Conservation (phyloP, 2,797 vertebrate genomes). For the Selene dorsalis region DNA sequence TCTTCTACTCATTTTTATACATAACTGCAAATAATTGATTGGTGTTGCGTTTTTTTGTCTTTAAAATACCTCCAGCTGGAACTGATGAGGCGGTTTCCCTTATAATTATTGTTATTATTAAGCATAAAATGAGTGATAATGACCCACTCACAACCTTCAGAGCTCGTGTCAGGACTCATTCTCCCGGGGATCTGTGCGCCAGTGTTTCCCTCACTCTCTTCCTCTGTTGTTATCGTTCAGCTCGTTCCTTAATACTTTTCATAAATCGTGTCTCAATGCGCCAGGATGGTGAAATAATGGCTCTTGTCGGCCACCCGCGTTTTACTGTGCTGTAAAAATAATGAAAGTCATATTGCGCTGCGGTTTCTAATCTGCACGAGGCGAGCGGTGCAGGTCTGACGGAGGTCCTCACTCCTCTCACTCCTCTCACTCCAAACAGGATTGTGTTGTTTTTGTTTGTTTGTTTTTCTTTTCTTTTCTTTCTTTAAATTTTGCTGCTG, state of each 20-base stretch:
- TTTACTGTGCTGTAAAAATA: slow-evolving; percentile 84
- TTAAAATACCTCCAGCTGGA: slow-evolving; percentile 43
- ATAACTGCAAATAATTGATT: slow-evolving; percentile 24
- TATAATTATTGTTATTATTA: slow-evolving; percentile 62
- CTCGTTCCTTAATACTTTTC: slow-evolving; percentile 74
- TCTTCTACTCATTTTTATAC: background rate
- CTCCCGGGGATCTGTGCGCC: slow-evolving; percentile 36
- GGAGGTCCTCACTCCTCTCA: slow-evolving; percentile 48
- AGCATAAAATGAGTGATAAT: slow-evolving; percentile 52
- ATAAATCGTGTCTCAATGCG: slow-evolving; percentile 71
- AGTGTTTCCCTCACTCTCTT: slow-evolving; percentile 21
- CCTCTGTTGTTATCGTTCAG: slow-evolving; percentile 64
- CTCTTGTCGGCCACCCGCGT: slow-evolving; percentile 82
- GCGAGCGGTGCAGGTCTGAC: slow-evolving; percentile 53
- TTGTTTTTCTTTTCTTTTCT: slow-evolving; percentile 26
- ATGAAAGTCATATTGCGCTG: slow-evolving; percentile 83
- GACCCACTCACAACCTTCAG: slow-evolving; percentile 41
- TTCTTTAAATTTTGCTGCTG: slow-evolving; percentile 27
- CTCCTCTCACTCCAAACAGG: slow-evolving; percentile 36
- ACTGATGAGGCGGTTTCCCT: slow-evolving; percentile 31
- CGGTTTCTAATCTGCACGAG: slow-evolving; percentile 66
- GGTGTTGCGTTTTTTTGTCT: slow-evolving; percentile 1
- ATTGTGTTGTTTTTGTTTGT: no score
- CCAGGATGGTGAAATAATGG: slow-evolving; percentile 74
- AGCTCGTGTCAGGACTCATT: slow-evolving; percentile 34